Percentiles rank a stretch among this genome's conserved stretches.
These are phyloP conservation scores for Anoplius nigerrimus DNA, from an alignment of 2,888 invertebrate species.

Conservation along the genomic window DNA sequence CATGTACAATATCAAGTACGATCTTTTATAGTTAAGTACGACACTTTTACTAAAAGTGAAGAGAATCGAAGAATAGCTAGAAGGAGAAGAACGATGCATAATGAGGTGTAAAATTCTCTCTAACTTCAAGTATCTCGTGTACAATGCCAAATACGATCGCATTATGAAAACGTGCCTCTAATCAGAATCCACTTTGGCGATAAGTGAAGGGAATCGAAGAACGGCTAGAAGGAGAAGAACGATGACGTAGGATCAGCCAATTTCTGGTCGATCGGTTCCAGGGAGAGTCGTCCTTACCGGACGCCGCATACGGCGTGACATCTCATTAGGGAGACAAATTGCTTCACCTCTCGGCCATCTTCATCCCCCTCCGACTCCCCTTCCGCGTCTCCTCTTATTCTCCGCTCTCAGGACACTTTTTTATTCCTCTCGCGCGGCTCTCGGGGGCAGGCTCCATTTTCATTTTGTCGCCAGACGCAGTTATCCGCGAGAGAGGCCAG, in stretches of 20 bases:
- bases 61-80: too few species aligned
- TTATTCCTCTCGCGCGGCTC: too few species aligned
- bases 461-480: too few species aligned
- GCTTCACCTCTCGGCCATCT: constrained; percentile 67
- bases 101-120: too few species aligned
- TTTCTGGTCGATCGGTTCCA: constrained; percentile 57
- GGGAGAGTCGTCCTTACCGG: constrained; percentile 54
- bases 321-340: constrained; percentile 75
- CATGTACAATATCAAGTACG: too few species aligned
- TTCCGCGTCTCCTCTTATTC: background rate
- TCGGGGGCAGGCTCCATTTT: too few species aligned
- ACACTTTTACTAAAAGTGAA: background rate
- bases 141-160: too few species aligned
- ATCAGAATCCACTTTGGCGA: background rate
- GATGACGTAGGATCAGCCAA: constrained; percentile 35
- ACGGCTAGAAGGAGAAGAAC: constrained; percentile 24
- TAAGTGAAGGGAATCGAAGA: constrained; percentile 21
- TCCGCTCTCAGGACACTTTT: too few species aligned
- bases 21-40: too few species aligned
- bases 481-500: too few species aligned
- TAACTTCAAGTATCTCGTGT: too few species aligned
- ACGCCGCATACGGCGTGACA: constrained; percentile 69
- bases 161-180: background rate
- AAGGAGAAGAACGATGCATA: too few species aligned
- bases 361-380: constrained; percentile 9